Percentiles rank a stretch among this genome's conserved stretches.
phyloP scores from a whole-genome alignment of 2,888 invertebrate species.

The Drosophila subsilvestris region DNA sequence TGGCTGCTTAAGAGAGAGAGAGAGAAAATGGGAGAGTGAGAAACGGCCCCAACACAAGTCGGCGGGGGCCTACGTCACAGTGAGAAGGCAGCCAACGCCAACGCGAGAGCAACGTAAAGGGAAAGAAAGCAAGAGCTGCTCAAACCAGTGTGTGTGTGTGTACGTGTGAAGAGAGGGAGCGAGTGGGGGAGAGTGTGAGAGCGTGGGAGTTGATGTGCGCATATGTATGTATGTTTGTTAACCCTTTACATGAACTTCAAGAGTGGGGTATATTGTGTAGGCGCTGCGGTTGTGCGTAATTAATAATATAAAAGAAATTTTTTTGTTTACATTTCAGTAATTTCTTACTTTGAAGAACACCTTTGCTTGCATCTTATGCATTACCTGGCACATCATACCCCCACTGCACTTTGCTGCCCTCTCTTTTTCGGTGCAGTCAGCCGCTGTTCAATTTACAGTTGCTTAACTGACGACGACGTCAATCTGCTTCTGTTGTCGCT shows the following conservation, averaged over 20 bases:
- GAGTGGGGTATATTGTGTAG: slow-evolving; percentile 1
- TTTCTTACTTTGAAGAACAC: background rate
- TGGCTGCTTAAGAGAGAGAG: slow-evolving; percentile 8
- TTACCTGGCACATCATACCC: background rate
- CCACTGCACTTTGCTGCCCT: background rate
- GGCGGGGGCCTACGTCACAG: slow-evolving; percentile 46
- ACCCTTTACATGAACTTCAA: slow-evolving; percentile 12
- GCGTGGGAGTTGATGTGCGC: slow-evolving; percentile 64
- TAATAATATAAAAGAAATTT: background rate
- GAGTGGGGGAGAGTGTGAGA: slow-evolving; percentile 29
- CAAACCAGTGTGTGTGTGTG: slow-evolving; percentile 51
- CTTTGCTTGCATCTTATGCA: background rate
- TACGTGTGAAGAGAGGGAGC: slow-evolving; percentile 18
- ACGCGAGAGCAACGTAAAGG: background rate
- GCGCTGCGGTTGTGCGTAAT: slow-evolving; percentile 5
- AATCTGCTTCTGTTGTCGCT: background rate
- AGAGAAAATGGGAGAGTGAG: slow-evolving; percentile 24
- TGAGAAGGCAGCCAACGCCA: slow-evolving; percentile 29
- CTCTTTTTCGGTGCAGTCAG: slow-evolving; percentile 1
- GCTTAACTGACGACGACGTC: slow-evolving; percentile 16
- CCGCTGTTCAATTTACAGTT: slow-evolving; percentile 56
- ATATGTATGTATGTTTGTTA: slow-evolving; percentile 19
- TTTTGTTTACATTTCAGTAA: slow-evolving; percentile 21
- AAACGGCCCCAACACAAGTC: slow-evolving; percentile 15
- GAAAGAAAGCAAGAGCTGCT: slow-evolving; percentile 19